Percentiles rank a stretch among this genome's conserved stretches.
These are phyloP conservation scores for Caenorhabditis tropicalis DNA, from an alignment of 1,140 invertebrate species.

Conservation along the genomic window DNA sequence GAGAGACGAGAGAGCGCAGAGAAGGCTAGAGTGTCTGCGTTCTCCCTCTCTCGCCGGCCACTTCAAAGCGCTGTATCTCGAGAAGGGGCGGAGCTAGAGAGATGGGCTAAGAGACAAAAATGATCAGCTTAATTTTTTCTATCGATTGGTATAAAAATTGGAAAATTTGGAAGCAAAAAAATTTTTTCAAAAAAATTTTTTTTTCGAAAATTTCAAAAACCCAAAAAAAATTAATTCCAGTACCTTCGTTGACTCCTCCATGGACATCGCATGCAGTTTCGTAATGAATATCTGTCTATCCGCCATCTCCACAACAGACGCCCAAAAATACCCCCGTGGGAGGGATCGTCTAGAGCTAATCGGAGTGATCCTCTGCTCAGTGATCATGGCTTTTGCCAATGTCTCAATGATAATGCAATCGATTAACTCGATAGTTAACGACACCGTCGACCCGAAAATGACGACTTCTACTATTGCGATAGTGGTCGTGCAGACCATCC, in stretches of 20 bases:
- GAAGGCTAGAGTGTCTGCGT: too few relatives aligned
- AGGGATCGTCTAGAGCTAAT: constrained; percentile 55
- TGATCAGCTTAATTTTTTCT: too few relatives aligned
- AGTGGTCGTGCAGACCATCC: neutral
- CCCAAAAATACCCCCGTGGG: constrained; percentile 59
- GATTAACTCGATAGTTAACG: constrained; percentile 49
- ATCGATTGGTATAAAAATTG: too few relatives aligned
- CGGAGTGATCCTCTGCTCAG: constrained; percentile 57
- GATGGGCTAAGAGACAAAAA: too few relatives aligned
- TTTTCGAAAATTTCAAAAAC: too few relatives aligned
- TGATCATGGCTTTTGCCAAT: constrained; percentile 63
- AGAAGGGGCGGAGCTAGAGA: too few relatives aligned
- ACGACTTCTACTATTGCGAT: neutral
- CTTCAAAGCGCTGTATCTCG: too few relatives aligned
- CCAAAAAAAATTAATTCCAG: constrained; percentile 43
- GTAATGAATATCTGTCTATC: constrained; percentile 51
- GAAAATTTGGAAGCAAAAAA: too few relatives aligned
- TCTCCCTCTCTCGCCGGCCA: too few relatives aligned
- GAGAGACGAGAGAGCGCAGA: too few relatives aligned
- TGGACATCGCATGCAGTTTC: constrained; percentile 58
- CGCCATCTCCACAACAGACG: constrained; percentile 52
- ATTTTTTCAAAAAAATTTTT: too few relatives aligned
- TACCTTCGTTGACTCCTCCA: constrained; percentile 60
- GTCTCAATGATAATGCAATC: constrained; percentile 60
- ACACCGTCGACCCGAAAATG: constrained; percentile 47